Conservation (phyloP, 1,140 invertebrate genomes). For the Zaprionus gabonicus region DNA sequence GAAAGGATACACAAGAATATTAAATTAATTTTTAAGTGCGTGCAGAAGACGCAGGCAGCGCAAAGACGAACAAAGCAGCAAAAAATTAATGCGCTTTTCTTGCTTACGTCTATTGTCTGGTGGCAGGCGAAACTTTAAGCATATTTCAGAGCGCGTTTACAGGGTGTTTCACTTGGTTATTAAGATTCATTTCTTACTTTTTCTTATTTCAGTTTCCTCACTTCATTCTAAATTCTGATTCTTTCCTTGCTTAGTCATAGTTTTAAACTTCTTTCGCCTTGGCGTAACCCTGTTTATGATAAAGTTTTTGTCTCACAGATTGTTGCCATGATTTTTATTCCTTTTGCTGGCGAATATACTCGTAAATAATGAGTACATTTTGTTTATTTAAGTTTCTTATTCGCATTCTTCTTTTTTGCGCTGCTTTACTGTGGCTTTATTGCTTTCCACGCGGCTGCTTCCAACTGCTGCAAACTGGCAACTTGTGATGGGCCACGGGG, state of each 20-base stretch:
- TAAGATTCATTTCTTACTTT: too few species aligned
- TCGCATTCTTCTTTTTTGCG: conserved; percentile 47
- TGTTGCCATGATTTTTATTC: conserved; percentile 63
- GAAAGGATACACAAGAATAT: conserved; percentile 78
- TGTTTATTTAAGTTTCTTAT: conserved; percentile 81
- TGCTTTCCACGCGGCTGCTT: conserved; percentile 77
- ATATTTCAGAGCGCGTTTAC: conserved; percentile 48
- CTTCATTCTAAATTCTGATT: background rate
- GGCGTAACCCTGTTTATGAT: conserved; percentile 30
- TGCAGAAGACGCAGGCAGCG: conserved; percentile 56
- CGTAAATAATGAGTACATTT: conserved; percentile 78
- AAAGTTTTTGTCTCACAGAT: conserved; percentile 56
- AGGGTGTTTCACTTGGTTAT: conserved; percentile 44
- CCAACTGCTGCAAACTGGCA: conserved; percentile 43
- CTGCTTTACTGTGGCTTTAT: conserved; percentile 63
- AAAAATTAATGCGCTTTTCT: conserved; percentile 76
- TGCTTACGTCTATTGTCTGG: conserved; percentile 73
- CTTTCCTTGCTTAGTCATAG: too few species aligned
- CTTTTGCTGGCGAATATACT: conserved; percentile 63
- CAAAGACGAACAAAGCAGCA: conserved; percentile 32
- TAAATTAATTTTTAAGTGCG: conserved; percentile 83
- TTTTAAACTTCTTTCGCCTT: background rate
- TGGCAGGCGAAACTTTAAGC: conserved; percentile 64
- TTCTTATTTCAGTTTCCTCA: background rate
- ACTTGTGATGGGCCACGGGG: conserved; percentile 25